Conservation (phyloP, 53 echinoderm and acorn worm genomes). For the Stichopus horrens region DNA sequence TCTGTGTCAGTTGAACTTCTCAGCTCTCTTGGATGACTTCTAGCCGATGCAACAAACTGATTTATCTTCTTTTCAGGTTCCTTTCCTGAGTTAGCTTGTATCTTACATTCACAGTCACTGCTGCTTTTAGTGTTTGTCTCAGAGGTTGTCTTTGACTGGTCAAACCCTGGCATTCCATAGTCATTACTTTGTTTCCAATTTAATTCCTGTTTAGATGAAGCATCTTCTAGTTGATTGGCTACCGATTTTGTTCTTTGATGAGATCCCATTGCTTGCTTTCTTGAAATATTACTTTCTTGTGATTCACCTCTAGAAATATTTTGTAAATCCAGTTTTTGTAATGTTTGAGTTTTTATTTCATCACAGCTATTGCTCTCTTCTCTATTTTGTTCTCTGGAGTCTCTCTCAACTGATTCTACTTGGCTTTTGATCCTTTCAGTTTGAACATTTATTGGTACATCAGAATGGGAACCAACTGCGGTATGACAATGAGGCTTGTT, state of each 20-base stretch:
- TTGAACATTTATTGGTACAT: too few relatives aligned
- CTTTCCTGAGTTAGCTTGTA: background rate
- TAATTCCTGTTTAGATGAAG: background rate
- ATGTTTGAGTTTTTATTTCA: too few relatives aligned
- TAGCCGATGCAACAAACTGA: background rate
- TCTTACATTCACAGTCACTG: background rate
- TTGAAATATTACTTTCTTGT: too few relatives aligned
- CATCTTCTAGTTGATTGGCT: too few relatives aligned
- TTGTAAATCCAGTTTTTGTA: too few relatives aligned
- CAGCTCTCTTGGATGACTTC: background rate
- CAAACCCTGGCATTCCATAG: background rate
- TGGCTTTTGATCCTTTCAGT: background rate
- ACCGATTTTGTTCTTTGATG: too few relatives aligned
- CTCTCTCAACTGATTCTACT: background rate
- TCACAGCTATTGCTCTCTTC: background rate
- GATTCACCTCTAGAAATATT: too few relatives aligned
- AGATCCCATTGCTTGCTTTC: too few relatives aligned
- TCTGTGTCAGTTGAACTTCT: too few relatives aligned
- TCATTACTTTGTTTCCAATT: background rate
- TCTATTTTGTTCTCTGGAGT: background rate
- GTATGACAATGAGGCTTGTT: constrained; percentile 16
- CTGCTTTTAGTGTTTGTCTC: background rate
- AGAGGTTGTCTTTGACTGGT: background rate
- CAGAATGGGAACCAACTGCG: background rate
- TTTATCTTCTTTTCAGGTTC: background rate